These are phyloP conservation scores for Synergus laeviventris DNA, from an alignment of 2,888 invertebrate species.

Conservation along the genomic window DNA sequence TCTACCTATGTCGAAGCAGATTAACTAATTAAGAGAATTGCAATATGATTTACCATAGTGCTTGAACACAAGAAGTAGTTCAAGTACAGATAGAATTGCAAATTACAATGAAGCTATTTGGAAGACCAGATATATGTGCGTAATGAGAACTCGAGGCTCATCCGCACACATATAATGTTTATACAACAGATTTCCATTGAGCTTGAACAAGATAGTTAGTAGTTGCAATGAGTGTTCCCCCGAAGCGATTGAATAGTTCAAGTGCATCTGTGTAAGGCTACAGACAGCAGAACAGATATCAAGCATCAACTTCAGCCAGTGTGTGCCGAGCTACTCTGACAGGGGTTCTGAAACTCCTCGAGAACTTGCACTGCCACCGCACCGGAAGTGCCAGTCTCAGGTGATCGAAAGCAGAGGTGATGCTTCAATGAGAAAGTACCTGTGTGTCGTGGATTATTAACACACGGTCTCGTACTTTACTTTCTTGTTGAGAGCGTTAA, in stretches of 20 bases:
- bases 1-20: too few relatives aligned
- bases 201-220: constrained; percentile 28
- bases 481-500: background rate
- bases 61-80: constrained; percentile 20
- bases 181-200: constrained; percentile 32
- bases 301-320: constrained; percentile 29
- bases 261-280: constrained; percentile 19
- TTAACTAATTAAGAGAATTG: constrained; percentile 3
- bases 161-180: constrained; percentile 20
- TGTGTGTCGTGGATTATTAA: constrained; percentile 3
- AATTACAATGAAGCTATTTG: constrained; percentile 24
- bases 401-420: constrained; percentile 17
- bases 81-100: constrained; percentile 25
- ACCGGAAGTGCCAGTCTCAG: constrained; percentile 38
- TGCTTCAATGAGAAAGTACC: constrained; percentile 13
- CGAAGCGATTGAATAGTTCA: constrained; percentile 32
- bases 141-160: background rate
- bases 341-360: constrained; percentile 22
- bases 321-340: constrained; percentile 2
- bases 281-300: constrained; percentile 33
- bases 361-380: constrained; percentile 7
- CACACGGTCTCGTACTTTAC: background rate
- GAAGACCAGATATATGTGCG: background rate
- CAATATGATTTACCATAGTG: constrained; percentile 3
- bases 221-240: constrained; percentile 25